Base-by-base conservation (phyloP, 1,140 invertebrate species). In the Nasonia giraulti region DNA sequence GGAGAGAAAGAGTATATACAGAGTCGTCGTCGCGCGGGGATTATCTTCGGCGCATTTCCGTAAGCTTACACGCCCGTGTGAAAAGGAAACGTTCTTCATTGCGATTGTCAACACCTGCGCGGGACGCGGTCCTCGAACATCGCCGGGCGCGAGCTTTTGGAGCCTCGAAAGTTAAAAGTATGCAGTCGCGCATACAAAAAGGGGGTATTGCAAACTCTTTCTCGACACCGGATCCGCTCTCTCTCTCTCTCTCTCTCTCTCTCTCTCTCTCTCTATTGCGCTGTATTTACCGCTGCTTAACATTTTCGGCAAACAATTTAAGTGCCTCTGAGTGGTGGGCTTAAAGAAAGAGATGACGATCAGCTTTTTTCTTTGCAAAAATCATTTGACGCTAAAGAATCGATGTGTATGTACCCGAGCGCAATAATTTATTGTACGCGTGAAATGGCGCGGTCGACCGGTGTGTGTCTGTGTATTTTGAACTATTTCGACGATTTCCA, bases 301-400 rank as follows among this genome's bases (percentile, higher is more conserved):
- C 88, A 89, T 90, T 90, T 90, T 89, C 73, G 86, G 88, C 88
- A 89, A 89, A 90, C 88, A 89, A 86, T 88, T 88, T 89, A 89
- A 89, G 88, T 88, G 88, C 77, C 86, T 87, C 83, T 87, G 88
- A 89, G 89, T 89, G 69, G 84, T 78, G 85, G 68, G 79, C 14
- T 68, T 17, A 73, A 47, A 81, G 11, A 78, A 55, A 78, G 55
- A 74, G 31, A 66, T 2, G 3, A 37, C 33, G 33, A 37, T 6
- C 2, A 37, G 33, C 33, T 37, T 37, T 37, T 37, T 37, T 37
- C 33, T 6, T 37, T 37, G 33, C 33, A 37, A 37, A 37, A 37
- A 3, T 0, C 33, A 37, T 27, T 27, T 27, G 33, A 37, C 33
- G 33, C 33, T 37, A 37, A 37, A 37, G 27, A 37, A 6, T 37